These are phyloP conservation scores for Ceratotherium simum DNA, from an alignment of 2,113 vertebrate genomes.

Conservation along the genomic window DNA sequence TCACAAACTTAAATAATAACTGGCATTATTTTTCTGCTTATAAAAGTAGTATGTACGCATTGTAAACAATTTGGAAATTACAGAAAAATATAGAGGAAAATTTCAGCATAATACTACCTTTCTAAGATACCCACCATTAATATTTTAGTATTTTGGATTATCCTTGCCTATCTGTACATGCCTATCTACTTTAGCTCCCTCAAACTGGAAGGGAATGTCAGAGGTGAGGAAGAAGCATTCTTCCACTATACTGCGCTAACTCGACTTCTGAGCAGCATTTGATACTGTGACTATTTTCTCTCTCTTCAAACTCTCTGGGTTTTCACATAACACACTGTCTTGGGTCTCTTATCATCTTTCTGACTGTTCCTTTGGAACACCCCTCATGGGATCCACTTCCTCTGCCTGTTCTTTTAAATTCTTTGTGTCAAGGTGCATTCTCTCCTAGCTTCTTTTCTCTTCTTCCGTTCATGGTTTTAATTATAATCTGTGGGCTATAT, in stretches of 20 bases:
- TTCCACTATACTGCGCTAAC: not conserved
- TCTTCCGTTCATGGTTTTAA: not conserved
- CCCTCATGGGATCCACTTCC: not conserved
- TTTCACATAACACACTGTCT: not conserved
- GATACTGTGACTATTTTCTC: not conserved
- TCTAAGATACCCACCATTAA: not conserved
- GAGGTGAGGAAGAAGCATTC: not conserved
- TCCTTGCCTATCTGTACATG: not conserved
- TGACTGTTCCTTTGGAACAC: not conserved
- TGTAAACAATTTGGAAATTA: not conserved
- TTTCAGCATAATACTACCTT: not conserved
- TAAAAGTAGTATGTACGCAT: not conserved
- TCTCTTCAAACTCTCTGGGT: not conserved
- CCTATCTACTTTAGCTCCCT: not conserved
- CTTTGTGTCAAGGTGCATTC: not conserved
- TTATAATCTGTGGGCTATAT: not conserved
- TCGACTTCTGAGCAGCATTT: not conserved
- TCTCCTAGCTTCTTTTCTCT: not conserved
- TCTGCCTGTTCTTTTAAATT: not conserved
- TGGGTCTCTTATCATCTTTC: not conserved
- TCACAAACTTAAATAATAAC: not conserved
- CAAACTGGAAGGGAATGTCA: not conserved
- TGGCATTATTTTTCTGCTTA: not conserved
- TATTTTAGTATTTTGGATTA: slow-evolving; percentile 8
- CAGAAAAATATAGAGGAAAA: not conserved